Conservation (phyloP, 2,888 invertebrate genomes). For the Leptopilina myrica region DNA sequence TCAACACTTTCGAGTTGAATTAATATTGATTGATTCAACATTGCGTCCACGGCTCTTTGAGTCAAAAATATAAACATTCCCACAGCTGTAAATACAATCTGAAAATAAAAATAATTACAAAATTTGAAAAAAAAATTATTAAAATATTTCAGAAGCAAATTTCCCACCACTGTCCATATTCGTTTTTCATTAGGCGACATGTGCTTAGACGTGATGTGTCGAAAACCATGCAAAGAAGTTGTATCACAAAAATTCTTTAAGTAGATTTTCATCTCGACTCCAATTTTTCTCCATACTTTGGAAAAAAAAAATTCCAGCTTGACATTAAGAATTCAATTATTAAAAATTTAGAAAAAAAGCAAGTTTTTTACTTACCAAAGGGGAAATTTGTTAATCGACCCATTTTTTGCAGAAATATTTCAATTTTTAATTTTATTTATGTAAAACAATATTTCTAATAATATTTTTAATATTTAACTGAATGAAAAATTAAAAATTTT, state of each 20-base stretch:
- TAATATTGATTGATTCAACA: not conserved
- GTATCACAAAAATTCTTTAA: not conserved
- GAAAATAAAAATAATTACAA: not conserved
- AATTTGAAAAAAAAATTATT: not conserved
- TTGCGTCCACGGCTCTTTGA: not conserved
- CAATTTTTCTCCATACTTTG: not conserved
- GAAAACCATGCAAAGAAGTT: constrained; percentile 52
- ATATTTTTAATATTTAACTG: too few relatives aligned
- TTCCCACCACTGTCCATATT: constrained; percentile 49
- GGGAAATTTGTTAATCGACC: not conserved
- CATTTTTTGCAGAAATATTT: too few relatives aligned
- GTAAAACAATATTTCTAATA: too few relatives aligned
- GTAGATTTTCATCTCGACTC: not conserved
- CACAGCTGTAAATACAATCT: not conserved
- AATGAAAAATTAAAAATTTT: too few relatives aligned
- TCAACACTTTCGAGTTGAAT: not conserved
- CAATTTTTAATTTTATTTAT: too few relatives aligned
- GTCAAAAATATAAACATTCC: not conserved
- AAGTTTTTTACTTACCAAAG: not conserved
- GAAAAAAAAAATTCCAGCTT: not conserved
- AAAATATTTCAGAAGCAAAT: not conserved
- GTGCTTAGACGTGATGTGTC: constrained; percentile 45
- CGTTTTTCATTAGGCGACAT: constrained; percentile 45
- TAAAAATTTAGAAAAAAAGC: not conserved
- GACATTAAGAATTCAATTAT: not conserved